Conservation (phyloP, 2,888 invertebrate genomes). For the Drosophila kokeensis region DNA sequence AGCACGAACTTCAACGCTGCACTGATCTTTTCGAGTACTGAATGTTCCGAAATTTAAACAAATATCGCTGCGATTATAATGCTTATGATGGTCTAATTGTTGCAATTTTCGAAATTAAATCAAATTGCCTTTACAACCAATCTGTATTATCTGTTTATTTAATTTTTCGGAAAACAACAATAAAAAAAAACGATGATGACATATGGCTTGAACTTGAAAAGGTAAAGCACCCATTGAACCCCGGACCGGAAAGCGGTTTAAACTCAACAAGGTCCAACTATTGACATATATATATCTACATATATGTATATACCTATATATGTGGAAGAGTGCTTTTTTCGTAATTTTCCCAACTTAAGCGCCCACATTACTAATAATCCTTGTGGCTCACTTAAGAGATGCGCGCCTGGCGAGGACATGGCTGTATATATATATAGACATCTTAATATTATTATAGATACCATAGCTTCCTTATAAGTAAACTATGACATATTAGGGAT, state of each 20-base stretch:
- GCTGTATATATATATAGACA: neutral
- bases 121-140: conserved; percentile 35
- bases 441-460: neutral
- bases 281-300: neutral
- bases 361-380: neutral
- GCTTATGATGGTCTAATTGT: conserved; percentile 46
- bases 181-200: conserved; percentile 25
- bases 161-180: conserved; percentile 7
- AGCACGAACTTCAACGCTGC: conserved; percentile 20
- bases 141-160: conserved; percentile 13
- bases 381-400: neutral
- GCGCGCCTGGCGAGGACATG: neutral
- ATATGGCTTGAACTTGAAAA: conserved; percentile 59
- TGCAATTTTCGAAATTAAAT: conserved; percentile 54
- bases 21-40: conserved; percentile 30
- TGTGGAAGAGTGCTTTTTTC: neutral
- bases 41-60: conserved; percentile 24
- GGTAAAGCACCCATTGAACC: conserved; percentile 55
- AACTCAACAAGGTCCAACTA: conserved; percentile 5
- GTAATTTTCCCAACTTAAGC: neutral
- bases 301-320: neutral
- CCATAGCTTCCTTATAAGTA: neutral
- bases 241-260: conserved; percentile 9
- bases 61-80: conserved; percentile 22
- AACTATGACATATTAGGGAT: conserved; percentile 30